Percentiles rank a stretch among this genome's conserved stretches.
Evolutionary conservation across 1,140 invertebrate genomes (phyloP).

Genomic region (Medauroidea extradentata): DNA sequence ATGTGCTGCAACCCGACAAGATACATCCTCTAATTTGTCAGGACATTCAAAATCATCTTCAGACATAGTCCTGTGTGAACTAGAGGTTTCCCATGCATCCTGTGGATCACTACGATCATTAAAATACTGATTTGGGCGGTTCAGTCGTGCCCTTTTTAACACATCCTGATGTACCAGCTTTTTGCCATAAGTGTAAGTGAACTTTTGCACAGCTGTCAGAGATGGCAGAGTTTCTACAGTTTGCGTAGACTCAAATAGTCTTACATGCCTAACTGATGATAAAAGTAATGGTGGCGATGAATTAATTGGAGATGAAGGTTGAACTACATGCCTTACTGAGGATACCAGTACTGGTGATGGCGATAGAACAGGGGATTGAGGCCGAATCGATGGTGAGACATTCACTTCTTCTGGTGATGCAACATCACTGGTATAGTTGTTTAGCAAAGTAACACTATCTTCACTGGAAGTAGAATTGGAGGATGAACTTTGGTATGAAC

Average conservation of each 20-base stretch:
- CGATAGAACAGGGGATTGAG: not conserved
- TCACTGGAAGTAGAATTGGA: slow-evolving; percentile 4
- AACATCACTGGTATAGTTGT: not conserved
- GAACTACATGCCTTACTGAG: not conserved
- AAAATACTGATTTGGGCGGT: slow-evolving; percentile 10
- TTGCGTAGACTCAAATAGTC: too few species aligned
- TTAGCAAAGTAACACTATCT: not conserved
- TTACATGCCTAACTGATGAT: not conserved
- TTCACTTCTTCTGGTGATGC: slow-evolving; percentile 5
- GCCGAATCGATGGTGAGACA: not conserved
- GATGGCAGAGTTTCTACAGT: not conserved
- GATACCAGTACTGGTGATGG: not conserved
- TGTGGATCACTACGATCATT: slow-evolving; percentile 9
- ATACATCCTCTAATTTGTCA: not conserved
- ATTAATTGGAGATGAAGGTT: not conserved
- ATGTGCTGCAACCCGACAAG: not conserved
- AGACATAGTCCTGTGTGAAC: slow-evolving; percentile 9
- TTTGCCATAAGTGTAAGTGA: slow-evolving; percentile 7
- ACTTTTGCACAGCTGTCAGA: slow-evolving; percentile 7
- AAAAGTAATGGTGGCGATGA: not conserved
- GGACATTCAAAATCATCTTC: slow-evolving; percentile 9
- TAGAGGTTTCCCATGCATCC: slow-evolving; percentile 13
- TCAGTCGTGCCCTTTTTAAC: not conserved
- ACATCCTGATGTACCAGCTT: slow-evolving; percentile 4
- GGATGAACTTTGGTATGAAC: not conserved